Evolutionary conservation across 1,140 invertebrate species (phyloP), one percentile per base, ranked within the genome.

Genomic region (Epicauta chinensis): DNA sequence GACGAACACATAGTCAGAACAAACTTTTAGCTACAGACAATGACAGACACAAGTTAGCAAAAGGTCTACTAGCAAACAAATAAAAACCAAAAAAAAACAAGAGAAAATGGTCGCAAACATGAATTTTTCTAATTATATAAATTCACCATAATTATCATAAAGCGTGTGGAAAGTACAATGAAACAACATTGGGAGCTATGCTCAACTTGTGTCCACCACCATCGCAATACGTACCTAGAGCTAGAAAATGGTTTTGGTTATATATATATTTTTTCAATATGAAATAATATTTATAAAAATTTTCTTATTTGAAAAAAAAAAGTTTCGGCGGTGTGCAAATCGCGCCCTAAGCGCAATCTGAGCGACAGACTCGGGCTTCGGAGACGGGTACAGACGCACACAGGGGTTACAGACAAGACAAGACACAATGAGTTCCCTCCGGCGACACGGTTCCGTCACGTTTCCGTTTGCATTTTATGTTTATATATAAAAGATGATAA

Each of bases 351-450:
- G 48, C 51, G 53, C 51, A 32, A 49, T 53, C 40, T 59, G 54
- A 60, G 39, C 57, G 59, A 64, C 60, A 60, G 60, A 64, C 64
- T 64, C 58, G 59, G 60, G 60, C 54, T 62, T 65, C 46, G 48
- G 63, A 63, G 59, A 56, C 58, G 74, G 79, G 77, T 78, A 81
- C 80, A 81, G 80, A 79, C 77, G 81, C 80, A 82, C 81, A 82
- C 78, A 73, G 79, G 78, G 79, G 69, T 72, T 75, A 74, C 77
- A 81, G 78, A 81, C 79, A 79, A 82, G 79, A 82, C 80, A 80
- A 81, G 79, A 82, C 81, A 82, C 79, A 81, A 64, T 47, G 47
- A 45, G 44, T 17, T 31, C 31, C 48, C 37, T 39, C 31, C 41
- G 9, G 16, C 32, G 16, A 7, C 13, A 16, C 38, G 12, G 14